These are phyloP conservation scores for Mellilla xanthometata DNA, from an alignment of 2,888 invertebrate genomes.

Conservation along the genomic window DNA sequence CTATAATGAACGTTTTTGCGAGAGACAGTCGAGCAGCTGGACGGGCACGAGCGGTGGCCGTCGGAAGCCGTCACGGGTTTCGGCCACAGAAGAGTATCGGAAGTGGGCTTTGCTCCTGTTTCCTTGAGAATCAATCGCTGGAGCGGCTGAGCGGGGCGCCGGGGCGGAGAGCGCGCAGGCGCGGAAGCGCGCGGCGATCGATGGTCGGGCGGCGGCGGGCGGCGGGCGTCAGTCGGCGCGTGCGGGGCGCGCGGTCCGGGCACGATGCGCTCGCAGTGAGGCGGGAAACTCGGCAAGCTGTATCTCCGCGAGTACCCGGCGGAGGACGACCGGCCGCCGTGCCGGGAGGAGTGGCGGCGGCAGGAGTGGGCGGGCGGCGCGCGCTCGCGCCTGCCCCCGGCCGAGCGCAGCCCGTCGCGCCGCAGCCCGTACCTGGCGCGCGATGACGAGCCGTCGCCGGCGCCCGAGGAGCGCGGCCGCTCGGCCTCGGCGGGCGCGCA, in stretches of 20 bases:
- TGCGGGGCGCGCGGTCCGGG: slow-evolving; percentile 71
- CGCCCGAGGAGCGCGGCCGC: slow-evolving; percentile 93
- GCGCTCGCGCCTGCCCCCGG: slow-evolving; percentile 90
- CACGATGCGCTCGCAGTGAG: slow-evolving; percentile 72
- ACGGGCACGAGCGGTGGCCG: too few species aligned
- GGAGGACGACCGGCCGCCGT: slow-evolving; percentile 81
- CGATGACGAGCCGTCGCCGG: slow-evolving; percentile 90
- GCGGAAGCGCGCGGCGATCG: slow-evolving; percentile 45
- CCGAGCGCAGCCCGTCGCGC: slow-evolving; percentile 94
- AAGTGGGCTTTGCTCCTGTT: background rate
- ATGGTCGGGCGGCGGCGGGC: slow-evolving; percentile 65
- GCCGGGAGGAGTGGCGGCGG: slow-evolving; percentile 79
- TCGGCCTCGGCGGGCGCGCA: slow-evolving; percentile 86
- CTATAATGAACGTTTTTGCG: too few species aligned
- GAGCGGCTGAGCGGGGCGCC: slow-evolving; percentile 49
- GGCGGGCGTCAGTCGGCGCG: slow-evolving; percentile 74
- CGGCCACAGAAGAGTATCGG: background rate
- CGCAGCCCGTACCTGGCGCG: slow-evolving; percentile 90
- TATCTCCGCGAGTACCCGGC: slow-evolving; percentile 81
- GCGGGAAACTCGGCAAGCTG: slow-evolving; percentile 79
- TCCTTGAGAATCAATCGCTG: slow-evolving; percentile 47
- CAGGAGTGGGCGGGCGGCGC: slow-evolving; percentile 69
- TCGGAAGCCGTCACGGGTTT: background rate
- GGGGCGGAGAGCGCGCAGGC: slow-evolving; percentile 54
- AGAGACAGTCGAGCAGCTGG: too few species aligned